Percentiles rank a stretch among this genome's conserved stretches.
Evolutionary conservation across 2,797 vertebrate species (phyloP).

Genomic region (Pangasius djambal): DNA sequence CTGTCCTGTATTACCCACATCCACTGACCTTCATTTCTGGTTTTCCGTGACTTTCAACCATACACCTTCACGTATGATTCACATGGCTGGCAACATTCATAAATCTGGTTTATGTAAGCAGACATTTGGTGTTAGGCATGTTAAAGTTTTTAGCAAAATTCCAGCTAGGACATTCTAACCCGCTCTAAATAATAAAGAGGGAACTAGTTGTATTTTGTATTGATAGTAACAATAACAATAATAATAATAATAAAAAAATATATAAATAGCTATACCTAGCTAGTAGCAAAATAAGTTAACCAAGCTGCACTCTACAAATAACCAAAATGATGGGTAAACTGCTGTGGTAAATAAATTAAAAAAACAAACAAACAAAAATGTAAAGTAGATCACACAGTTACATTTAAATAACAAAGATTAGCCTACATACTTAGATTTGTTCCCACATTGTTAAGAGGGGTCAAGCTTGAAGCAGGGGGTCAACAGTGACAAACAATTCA

Average conservation of each 20-base stretch:
- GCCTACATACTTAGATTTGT: background rate
- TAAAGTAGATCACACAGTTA: background rate
- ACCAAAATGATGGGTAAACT: background rate
- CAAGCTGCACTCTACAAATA: background rate
- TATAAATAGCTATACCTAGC: background rate
- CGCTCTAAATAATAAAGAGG: background rate
- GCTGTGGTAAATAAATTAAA: background rate
- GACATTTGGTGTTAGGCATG: background rate
- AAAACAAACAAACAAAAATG: background rate
- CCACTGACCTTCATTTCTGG: background rate
- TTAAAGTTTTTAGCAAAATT: background rate
- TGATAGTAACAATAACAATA: background rate
- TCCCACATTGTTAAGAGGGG: background rate
- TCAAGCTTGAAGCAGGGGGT: background rate
- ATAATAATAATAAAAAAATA: background rate
- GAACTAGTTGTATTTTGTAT: background rate
- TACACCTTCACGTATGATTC: background rate
- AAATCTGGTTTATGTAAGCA: background rate
- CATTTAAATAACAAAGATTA: background rate
- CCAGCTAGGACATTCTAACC: background rate
- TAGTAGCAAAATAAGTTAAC: background rate
- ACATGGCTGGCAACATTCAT: constrained; percentile 13
- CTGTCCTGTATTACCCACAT: constrained; percentile 12
- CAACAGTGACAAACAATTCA: background rate
- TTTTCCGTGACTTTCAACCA: constrained; percentile 12